Evolutionary conservation across 2,113 vertebrate genomes (phyloP).

Genomic region (Clarias gariepinus): DNA sequence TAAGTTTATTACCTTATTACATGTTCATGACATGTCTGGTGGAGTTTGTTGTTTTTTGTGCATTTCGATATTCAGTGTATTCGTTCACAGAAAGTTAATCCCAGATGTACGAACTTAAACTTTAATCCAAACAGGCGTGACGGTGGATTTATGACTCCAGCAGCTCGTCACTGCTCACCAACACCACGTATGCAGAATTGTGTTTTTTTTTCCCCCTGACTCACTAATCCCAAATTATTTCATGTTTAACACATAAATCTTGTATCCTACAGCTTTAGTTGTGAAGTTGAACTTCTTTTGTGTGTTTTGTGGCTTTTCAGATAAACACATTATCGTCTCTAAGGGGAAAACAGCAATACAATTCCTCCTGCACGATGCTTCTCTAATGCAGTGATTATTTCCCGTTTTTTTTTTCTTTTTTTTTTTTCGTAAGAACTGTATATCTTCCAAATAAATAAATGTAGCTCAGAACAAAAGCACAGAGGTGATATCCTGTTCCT

Average conservation of each 20-base stretch:
- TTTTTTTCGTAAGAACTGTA: neutral
- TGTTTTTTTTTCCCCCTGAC: neutral
- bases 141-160: neutral
- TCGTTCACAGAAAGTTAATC: neutral
- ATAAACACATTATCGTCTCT: constrained; percentile 19
- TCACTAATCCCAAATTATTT: neutral
- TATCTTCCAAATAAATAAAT: constrained; percentile 5
- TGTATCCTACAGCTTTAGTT: neutral
- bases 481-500: neutral
- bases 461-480: neutral
- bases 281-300: neutral
- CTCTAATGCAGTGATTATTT: neutral
- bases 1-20: neutral
- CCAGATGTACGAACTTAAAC: neutral
- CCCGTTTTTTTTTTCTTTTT: neutral
- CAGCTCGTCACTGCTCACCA: neutral
- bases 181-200: neutral
- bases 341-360: neutral
- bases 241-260: neutral
- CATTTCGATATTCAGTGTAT: neutral
- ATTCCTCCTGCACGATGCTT: neutral
- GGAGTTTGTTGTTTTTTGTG: neutral
- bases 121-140: neutral
- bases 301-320: neutral
- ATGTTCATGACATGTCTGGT: neutral